Percentiles rank a stretch among this genome's conserved stretches.
Evolutionary conservation across 2,888 invertebrate species (phyloP).

Genomic region (Andrena flavipes): DNA sequence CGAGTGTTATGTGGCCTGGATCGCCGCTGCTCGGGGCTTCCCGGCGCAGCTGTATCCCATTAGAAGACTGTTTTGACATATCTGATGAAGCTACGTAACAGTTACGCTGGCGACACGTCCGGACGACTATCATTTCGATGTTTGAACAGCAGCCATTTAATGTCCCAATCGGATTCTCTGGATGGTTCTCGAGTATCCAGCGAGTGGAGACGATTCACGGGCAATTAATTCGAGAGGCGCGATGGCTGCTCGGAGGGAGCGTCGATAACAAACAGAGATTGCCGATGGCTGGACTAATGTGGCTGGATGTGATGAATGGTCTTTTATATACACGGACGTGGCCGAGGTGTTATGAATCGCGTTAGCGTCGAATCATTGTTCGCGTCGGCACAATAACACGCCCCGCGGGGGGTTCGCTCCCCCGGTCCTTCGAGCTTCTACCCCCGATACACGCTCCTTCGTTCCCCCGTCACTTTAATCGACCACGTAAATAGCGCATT

Average conservation of each 20-base stretch:
- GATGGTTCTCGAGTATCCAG: not conserved
- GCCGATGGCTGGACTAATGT: conserved; percentile 74
- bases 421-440: conserved; percentile 27
- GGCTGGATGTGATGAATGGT: conserved; percentile 74
- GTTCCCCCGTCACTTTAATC: conserved; percentile 60
- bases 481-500: conserved; percentile 61
- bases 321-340: conserved; percentile 71
- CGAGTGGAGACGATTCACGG: not conserved
- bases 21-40: too few relatives aligned
- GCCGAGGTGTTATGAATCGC: conserved; percentile 74
- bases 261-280: conserved; percentile 75
- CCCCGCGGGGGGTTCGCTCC: conserved; percentile 70
- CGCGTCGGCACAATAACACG: conserved; percentile 76
- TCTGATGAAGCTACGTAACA: too few relatives aligned
- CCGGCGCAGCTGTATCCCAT: too few relatives aligned
- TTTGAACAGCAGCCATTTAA: too few relatives aligned
- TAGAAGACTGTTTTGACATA: too few relatives aligned
- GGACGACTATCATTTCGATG: too few relatives aligned
- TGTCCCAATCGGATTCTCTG: not conserved
- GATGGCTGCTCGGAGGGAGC: conserved; percentile 38
- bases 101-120: too few relatives aligned
- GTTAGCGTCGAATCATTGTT: conserved; percentile 80
- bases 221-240: conserved; percentile 32
- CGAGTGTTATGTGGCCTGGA: too few relatives aligned
- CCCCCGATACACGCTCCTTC: conserved; percentile 35